Evolutionary conservation across 30 jellyfish, hydroid and myxozoan species (phyloP), one percentile per base, ranked within the genome.

Genomic region (Turritopsis rubra): DNA sequence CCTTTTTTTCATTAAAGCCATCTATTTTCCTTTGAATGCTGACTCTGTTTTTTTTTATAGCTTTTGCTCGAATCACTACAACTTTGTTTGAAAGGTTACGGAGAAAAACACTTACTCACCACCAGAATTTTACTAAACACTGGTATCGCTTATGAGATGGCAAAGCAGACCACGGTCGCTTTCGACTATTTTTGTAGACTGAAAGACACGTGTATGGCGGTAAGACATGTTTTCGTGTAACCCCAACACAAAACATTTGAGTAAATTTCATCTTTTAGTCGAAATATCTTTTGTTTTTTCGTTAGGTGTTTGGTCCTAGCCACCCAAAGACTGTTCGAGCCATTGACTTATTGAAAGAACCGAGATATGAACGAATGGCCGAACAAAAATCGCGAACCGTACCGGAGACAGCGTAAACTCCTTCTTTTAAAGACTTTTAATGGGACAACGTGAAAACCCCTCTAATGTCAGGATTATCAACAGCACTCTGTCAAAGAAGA

Each of bases 241-340:
- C 5, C 5, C 13, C 13, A 41, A 41, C 60, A 41, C 60, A 13
- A 66, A 66, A 66, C 17, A n/a, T n/a, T 66, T 18, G 29, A 9
- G 17, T 21, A 16, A 16, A 16, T 54, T 54, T 3, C 8, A 8
- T 66, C 17, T 22, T n/a, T 66, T 25, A 9, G 27, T 7, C 16
- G 27, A 8, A 28, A 28, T 30, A 1, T 1, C 8, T 28, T 22
- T 22, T 28, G 53, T 26, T 74, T 20, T 74, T 74, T 52, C 28
- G 54, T 1, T 31, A 82, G 88, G 88, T 82, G 0, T 82, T 82
- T 71, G 88, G 88, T 22, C 88, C 82, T 71, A 28, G 88, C 30
- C 88, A 82, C 21, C 88, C 88, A 72, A 82, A 82, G 29, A 82
- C 88, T 8, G 77, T 82, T 60, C 88, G 88, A 41, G 88, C 88